Evolutionary conservation across 2,888 invertebrate species (phyloP), one percentile per base, ranked within the genome.

Genomic region (Drosophila rellima): DNA sequence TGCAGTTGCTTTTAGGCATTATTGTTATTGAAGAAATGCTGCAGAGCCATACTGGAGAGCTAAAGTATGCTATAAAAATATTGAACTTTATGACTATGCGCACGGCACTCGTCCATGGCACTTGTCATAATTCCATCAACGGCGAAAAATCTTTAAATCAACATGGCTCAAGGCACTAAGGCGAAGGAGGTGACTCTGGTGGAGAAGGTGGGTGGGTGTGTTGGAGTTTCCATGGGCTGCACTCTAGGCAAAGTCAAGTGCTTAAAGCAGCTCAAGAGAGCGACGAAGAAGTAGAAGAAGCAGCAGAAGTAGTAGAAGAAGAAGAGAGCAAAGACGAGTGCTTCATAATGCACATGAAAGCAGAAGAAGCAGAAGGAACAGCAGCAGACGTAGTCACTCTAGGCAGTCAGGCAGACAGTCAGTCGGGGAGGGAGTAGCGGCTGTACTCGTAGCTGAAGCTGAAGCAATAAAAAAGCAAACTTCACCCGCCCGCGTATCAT

Each of bases 341-440:
- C 86, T 85, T 76, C 82, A 88, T 86, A 84, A 87, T 88, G 84
- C 84, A 87, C 87, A 84, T 84, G 87, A 84, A 84, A 82, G 88
- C 69, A 69, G 80, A 20, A 54, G 72, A 84, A 82, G 88, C 69
- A 69, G 80, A 20, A 50, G 72, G 33, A 45, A 48, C 13, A 18
- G 56, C n/a, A 18, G 56, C 68, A 75, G 78, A 68, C 68, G 59
- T 20, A 75, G 75, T 65, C 78, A 78, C 78, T 76, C 59, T 56
- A 69, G 51, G 31, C 47, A 60, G 54, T 20, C 56, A 29, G 44
- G 26, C 29, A 47, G 51, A 13, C 59, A 42, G 37, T 11, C 29
- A 39, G 47, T 10, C 23, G 11, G 35, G 11, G 31, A 26, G 33
- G 15, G 50, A 31, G 31, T 11, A 33, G 42, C 20, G 40, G 33